Evolutionary conservation across 2,113 vertebrate species (phyloP), one percentile per base, ranked within the genome.

Genomic region (Erythrocercus mccallii): DNA sequence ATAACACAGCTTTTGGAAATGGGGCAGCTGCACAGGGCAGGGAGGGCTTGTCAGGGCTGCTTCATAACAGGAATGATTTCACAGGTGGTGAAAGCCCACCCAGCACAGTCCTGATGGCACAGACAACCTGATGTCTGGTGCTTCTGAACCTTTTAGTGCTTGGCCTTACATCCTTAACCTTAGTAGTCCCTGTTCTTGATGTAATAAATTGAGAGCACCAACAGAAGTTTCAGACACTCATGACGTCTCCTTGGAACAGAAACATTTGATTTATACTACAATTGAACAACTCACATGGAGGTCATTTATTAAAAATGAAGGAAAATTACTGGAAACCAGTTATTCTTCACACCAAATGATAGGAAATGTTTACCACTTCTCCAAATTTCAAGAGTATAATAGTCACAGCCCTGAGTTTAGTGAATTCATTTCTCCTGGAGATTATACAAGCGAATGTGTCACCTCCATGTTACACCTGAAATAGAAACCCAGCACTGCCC

Each of bases 261-360:
- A 88, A 71, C 44, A 7, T 68, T 65, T 91, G 84, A 94, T 95
- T 96, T 93, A 94, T 82, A 37, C 22, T 33, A n/a, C 30, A 68
- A 25, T 20, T 71, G 71, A 94, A 74, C 1, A 78, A 84, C 33
- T 71, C 48, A 78, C 33, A 81, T 66, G 53, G 68, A 78, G 31
- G 61, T 47, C 20, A 96, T 91, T 90, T 84, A 82, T 91, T 90
- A 74, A 61, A 44, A 72, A 60, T 37, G 81, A 58, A 64, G 64
- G n/a, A 60, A 92, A 72, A 85, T 17, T 17, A 57, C 80, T 94
- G 69, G 28, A 68, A 90, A 72, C 48, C 44, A 69, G 25, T 51
- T 54, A 60, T 58, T 72, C 48, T 74, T 86, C 76, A 30, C 18
- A 60, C 4, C 47, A 66, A 86, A 38, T 57, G 37, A 30, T 22